These are phyloP conservation scores for Lasioglossum villosulum DNA, from an alignment of 2,888 invertebrate genomes.

Conservation along the genomic window DNA sequence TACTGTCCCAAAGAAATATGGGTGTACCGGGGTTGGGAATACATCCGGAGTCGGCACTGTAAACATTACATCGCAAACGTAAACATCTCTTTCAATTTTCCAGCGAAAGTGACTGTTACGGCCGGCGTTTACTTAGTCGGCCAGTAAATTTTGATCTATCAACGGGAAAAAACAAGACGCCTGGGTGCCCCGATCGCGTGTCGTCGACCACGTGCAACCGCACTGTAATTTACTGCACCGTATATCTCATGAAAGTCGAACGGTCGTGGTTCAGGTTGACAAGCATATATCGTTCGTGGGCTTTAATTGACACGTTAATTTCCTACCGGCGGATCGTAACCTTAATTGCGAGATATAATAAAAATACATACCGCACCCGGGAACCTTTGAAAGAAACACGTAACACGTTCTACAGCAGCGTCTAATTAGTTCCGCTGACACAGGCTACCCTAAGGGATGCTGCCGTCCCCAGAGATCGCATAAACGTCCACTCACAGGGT, in stretches of 20 bases:
- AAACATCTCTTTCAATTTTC: slow-evolving; percentile 6
- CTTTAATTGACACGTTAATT: slow-evolving; percentile 82
- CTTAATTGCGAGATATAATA: slow-evolving; percentile 66
- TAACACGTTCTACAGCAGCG: slow-evolving; percentile 34
- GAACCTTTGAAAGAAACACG: slow-evolving; percentile 37
- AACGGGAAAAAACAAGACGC: slow-evolving; percentile 25
- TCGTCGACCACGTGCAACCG: slow-evolving; percentile 74
- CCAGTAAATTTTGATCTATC: slow-evolving; percentile 47
- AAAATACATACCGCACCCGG: slow-evolving; percentile 17
- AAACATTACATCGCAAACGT: slow-evolving; percentile 7
- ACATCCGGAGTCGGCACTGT: background rate
- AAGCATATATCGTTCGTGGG: slow-evolving; percentile 77
- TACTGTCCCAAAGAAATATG: background rate
- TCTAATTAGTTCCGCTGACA: slow-evolving; percentile 64
- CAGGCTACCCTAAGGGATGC: slow-evolving; percentile 19
- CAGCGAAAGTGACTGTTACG: slow-evolving; percentile 12
- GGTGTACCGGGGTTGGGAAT: background rate
- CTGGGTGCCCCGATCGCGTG: slow-evolving; percentile 50
- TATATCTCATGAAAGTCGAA: slow-evolving; percentile 62
- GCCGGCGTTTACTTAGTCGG: slow-evolving; percentile 26
- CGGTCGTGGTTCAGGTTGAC: slow-evolving; percentile 70
- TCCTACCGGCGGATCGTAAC: slow-evolving; percentile 68
- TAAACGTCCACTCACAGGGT: slow-evolving; percentile 24
- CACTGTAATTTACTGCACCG: slow-evolving; percentile 77
- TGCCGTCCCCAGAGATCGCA: background rate